A percentile compares a stretch with the other conserved stretches of the same genome.
phyloP scores from a whole-genome alignment of 2,888 invertebrate species.

The Plutella xylostella region DNA sequence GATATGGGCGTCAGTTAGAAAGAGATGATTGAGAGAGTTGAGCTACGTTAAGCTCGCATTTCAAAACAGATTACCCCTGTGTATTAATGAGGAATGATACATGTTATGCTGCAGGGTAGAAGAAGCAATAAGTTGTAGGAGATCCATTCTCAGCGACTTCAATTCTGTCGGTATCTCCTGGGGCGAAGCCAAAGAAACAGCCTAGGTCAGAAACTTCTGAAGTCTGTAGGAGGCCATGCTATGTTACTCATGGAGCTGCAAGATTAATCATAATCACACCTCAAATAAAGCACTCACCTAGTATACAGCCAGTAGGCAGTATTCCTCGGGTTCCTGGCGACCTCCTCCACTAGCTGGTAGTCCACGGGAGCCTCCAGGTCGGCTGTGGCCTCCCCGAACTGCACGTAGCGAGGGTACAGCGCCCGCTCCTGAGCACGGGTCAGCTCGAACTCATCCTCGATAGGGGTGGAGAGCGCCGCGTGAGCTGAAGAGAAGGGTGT shows the following conservation, averaged over 20 bases:
- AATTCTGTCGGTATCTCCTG: neutral
- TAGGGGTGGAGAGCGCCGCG: too few species aligned
- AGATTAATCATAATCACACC: neutral
- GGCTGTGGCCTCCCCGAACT: too few species aligned
- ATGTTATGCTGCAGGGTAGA: too few species aligned
- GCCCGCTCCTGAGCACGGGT: too few species aligned
- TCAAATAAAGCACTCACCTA: slow-evolving; percentile 17
- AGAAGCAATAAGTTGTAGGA: too few species aligned
- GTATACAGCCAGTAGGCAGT: slow-evolving; percentile 29
- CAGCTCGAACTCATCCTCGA: too few species aligned
- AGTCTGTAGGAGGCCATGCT: neutral
- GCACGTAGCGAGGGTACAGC: too few species aligned
- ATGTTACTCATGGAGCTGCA: neutral
- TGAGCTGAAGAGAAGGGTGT: too few species aligned
- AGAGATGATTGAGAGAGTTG: too few species aligned
- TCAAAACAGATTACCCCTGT: too few species aligned
- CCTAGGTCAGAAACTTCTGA: neutral
- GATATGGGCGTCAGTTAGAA: neutral
- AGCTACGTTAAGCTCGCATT: neutral
- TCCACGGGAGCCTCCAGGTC: slow-evolving; percentile 33
- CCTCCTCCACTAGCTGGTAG: slow-evolving; percentile 24
- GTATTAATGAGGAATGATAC: too few species aligned
- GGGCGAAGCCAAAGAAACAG: neutral
- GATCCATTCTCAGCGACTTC: neutral
- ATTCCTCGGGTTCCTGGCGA: slow-evolving; percentile 30